Conservation (phyloP, 2,888 invertebrate species). For the Plebejus anna region DNA sequence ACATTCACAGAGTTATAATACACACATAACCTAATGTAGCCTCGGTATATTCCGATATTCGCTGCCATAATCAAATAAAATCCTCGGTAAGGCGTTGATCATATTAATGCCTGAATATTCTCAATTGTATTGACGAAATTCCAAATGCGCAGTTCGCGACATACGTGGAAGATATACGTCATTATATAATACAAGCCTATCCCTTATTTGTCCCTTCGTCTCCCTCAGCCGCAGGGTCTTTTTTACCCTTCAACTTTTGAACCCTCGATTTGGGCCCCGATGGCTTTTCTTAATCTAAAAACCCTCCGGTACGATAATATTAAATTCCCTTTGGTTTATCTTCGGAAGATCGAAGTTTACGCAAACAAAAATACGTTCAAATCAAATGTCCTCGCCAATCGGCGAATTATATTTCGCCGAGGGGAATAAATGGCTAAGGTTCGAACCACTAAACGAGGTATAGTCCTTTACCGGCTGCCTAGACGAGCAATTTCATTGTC, state of each 20-base stretch:
- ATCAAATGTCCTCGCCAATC: neutral
- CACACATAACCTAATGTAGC: neutral
- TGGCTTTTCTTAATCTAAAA: constrained; percentile 29
- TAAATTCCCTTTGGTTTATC: constrained; percentile 26
- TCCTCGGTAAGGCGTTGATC: neutral
- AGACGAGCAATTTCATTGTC: too few relatives aligned
- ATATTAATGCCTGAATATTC: neutral
- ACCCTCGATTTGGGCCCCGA: constrained; percentile 38
- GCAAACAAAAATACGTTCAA: constrained; percentile 11
- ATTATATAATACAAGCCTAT: constrained; percentile 6
- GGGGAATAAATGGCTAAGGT: neutral
- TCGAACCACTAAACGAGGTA: neutral
- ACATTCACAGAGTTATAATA: too few relatives aligned
- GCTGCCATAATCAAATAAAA: neutral
- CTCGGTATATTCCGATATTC: neutral
- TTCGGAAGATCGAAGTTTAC: constrained; percentile 30
- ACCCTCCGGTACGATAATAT: constrained; percentile 30
- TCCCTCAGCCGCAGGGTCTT: constrained; percentile 31
- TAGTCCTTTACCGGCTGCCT: too few relatives aligned
- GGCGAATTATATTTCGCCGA: constrained; percentile 4
- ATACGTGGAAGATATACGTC: neutral
- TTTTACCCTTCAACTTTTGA: constrained; percentile 38
- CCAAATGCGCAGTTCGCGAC: constrained; percentile 12
- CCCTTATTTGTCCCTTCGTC: constrained; percentile 25
- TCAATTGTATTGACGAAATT: constrained; percentile 17